Percentiles rank a stretch among this genome's conserved stretches.
Evolutionary conservation across 2,113 vertebrate species (phyloP).

Genomic region (Peromyscus leucopus): DNA sequence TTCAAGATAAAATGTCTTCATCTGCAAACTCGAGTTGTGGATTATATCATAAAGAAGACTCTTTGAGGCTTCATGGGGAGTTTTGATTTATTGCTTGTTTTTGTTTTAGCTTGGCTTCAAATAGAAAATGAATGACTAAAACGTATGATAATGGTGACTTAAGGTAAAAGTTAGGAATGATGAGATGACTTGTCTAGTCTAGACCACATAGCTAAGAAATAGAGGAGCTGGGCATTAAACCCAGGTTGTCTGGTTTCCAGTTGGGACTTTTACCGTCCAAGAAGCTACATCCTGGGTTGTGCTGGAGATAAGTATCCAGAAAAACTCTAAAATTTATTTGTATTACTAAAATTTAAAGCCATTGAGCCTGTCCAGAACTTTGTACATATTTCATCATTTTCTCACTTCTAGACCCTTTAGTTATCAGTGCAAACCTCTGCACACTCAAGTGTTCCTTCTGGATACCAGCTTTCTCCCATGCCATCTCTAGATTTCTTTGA

Average conservation of each 20-base stretch:
- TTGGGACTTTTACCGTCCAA: background rate
- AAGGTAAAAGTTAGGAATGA: conserved; percentile 2
- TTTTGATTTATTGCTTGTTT: background rate
- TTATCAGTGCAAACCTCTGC: background rate
- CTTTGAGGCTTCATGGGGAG: background rate
- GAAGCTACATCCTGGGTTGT: background rate
- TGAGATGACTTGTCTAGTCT: background rate
- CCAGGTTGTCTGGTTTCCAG: background rate
- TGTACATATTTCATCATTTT: background rate
- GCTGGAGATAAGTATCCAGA: background rate
- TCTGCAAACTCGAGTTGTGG: background rate
- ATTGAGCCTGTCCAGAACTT: background rate
- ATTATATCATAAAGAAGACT: background rate
- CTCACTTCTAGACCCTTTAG: background rate
- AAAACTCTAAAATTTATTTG: background rate
- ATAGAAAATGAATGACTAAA: background rate
- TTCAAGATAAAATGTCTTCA: background rate
- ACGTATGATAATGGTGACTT: background rate
- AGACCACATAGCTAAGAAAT: background rate
- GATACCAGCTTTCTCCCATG: background rate
- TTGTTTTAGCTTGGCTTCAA: background rate
- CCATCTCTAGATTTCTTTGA: background rate
- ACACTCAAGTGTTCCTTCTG: background rate
- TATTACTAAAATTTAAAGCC: background rate
- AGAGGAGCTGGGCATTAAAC: background rate